Base-by-base conservation (phyloP, 2,113 vertebrate species). In the Xenopus laevis region DNA sequence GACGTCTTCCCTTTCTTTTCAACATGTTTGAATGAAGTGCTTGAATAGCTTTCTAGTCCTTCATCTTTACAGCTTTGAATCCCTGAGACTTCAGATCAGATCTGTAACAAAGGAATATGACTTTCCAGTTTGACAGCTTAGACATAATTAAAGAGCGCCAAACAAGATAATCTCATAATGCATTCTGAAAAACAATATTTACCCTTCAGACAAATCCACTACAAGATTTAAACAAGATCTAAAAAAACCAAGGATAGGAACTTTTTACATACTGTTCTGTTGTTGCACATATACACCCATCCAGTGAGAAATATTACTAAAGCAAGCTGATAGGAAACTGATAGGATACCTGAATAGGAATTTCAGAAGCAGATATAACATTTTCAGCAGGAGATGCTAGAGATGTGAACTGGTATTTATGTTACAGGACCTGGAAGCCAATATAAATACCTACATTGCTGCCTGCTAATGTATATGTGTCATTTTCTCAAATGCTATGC, bases 1-100 rank as follows among this genome's bases (percentile, higher is more conserved):
- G 81, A 60, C 20, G 72, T 76, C 76, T 79, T 83, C 74, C 59
- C 74, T 80, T 79, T 78, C 79, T 52, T 80, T 84, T 80, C 82
- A 52, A 79, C 74, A 78, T 80, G 84, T 80, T 72, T 62, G 87
- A 89, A 88, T 82, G 81, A 91, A 85, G 74, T 81, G 81, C 79
- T 87, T 87, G 84, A 88, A 78, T 86, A 80, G 76, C 77, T 82
- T 81, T 71, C 57, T 82, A 86, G 72, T 85, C 89, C 90, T 92
- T 91, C 88, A 91, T 90, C 89, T 91, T 80, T 79, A 79, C 68
- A 86, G 82, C 84, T 89, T 86, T 90, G 84, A 92, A 91, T 86
- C 74, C 81, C 84, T 89, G 87, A 84, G 86, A 87, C 72, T 78
- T 87, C 72, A 13, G 84, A 89, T 86, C 84, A 79, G 81, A 89